Base-by-base conservation (phyloP, 92 coral and sea anemone species). In the Blastomussa wellsi region DNA sequence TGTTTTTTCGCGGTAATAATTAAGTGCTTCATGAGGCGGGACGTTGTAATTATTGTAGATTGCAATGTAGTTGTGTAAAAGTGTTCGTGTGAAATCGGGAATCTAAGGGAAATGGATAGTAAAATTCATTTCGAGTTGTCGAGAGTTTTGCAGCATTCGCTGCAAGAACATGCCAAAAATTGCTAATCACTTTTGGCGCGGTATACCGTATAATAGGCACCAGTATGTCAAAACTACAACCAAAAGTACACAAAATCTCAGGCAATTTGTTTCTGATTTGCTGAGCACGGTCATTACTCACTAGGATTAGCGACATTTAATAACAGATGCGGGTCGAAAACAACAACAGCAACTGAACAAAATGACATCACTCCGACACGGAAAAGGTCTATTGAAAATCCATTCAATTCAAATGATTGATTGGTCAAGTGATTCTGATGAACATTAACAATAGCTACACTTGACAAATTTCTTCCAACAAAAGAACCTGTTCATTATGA, bases 361-460 rank as follows among this genome's bases (percentile, higher is more conserved):
- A 11, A 38, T 70, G 75, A 70, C 1, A 0, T 70, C 37, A 5
- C 16, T 16, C 0, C 12, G 26, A 20, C n/a, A n/a, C n/a, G n/a
- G 22, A 17, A 33, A 70, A 70, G 26, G 29, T 37, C 41, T 37
- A 35, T 69, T 69, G 44, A 3, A 48, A 70, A 8, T 70, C n/a
- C 37, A 20, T 70, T 70, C 75, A 38, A 62, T 70, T 70, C n/a
- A 16, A 74, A 28, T 47, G 7, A n/a, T n/a, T 74, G 78, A 44
- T 74, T 75, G 42, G 75, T 26, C 48, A n/a, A 36, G 62, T 28
- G 62, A 74, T 4, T 44, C 42, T 15, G 24, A 38, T 15, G 37
- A 74, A 15, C 41, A 29, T 75, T 62, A 11, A 75, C 42, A 75
- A 75, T 48, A 47, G 59, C 59, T 75, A 29, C 64, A 75, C 79